phyloP scores from a whole-genome alignment of 2,888 invertebrate genomes.

The Andrena flavipes region DNA sequence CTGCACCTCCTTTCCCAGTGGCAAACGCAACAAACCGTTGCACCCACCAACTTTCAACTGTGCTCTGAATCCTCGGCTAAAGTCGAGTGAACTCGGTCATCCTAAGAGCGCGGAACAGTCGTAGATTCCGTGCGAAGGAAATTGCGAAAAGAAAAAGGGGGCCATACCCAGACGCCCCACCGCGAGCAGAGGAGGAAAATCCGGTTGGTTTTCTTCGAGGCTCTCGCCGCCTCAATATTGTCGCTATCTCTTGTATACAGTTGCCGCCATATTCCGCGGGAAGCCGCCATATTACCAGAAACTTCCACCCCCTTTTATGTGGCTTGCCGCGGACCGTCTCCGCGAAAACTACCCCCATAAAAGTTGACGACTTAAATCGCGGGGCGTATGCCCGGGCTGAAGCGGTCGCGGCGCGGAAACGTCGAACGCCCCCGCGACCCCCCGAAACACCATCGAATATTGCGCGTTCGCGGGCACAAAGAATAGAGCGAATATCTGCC shows the following conservation, averaged over 20 bases:
- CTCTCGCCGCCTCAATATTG: slow-evolving; percentile 78
- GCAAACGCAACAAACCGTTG: slow-evolving; percentile 11
- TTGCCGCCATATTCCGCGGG: slow-evolving; percentile 81
- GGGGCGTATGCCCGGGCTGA: slow-evolving; percentile 77
- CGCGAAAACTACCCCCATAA: slow-evolving; percentile 83
- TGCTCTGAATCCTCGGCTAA: neutral
- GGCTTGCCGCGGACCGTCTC: slow-evolving; percentile 75
- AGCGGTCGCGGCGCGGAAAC: slow-evolving; percentile 40
- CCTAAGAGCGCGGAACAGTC: neutral
- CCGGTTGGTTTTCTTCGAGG: slow-evolving; percentile 61
- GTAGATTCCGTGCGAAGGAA: neutral
- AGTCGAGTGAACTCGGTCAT: neutral
- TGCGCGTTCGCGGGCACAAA: neutral
- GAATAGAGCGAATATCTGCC: too few species aligned
- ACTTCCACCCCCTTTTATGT: slow-evolving; percentile 76
- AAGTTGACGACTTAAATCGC: slow-evolving; percentile 83
- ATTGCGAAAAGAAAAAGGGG: slow-evolving; percentile 21
- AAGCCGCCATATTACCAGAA: slow-evolving; percentile 82
- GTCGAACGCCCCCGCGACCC: slow-evolving; percentile 52
- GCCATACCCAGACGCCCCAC: slow-evolving; percentile 12
- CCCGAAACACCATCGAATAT: slow-evolving; percentile 49
- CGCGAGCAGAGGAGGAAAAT: slow-evolving; percentile 28
- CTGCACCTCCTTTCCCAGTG: slow-evolving; percentile 21
- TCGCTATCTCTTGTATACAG: slow-evolving; percentile 83
- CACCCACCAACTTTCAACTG: neutral